These are phyloP conservation scores for Osmerus mordax DNA, from an alignment of 2,113 vertebrate species.

Conservation along the genomic window DNA sequence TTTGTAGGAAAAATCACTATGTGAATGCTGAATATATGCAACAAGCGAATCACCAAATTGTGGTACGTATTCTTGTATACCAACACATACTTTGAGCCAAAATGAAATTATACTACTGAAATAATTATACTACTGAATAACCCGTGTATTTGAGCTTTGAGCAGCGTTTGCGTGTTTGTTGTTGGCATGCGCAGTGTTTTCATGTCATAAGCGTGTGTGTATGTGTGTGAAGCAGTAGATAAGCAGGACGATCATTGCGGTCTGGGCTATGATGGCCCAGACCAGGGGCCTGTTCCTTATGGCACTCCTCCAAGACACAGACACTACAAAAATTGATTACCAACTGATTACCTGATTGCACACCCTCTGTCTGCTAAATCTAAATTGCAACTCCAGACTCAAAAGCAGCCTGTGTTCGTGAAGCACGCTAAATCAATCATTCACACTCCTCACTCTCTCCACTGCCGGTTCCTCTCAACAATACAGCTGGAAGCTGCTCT, in stretches of 20 bases:
- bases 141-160: no score
- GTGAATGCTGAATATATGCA: no score
- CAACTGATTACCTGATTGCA: slow-evolving; percentile 67
- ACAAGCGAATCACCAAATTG: no score
- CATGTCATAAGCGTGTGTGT: no score
- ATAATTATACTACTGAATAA: no score
- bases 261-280: slow-evolving; percentile 33
- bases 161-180: no score
- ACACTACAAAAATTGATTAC: slow-evolving; percentile 70
- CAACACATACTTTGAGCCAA: no score
- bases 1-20: neutral
- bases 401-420: slow-evolving; percentile 54
- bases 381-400: slow-evolving; percentile 69
- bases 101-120: no score
- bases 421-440: slow-evolving; percentile 64
- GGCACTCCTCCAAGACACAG: slow-evolving; percentile 40
- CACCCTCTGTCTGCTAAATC: slow-evolving; percentile 68
- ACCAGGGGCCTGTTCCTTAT: slow-evolving; percentile 42
- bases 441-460: slow-evolving; percentile 25
- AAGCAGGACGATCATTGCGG: slow-evolving; percentile 25
- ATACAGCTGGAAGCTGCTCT: slow-evolving; percentile 46
- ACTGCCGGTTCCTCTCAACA: slow-evolving; percentile 35
- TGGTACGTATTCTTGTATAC: no score
- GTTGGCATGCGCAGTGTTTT: no score
- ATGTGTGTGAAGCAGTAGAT: no score